Conservation (phyloP, 2,797 vertebrate genomes). For the Coluber constrictor region DNA sequence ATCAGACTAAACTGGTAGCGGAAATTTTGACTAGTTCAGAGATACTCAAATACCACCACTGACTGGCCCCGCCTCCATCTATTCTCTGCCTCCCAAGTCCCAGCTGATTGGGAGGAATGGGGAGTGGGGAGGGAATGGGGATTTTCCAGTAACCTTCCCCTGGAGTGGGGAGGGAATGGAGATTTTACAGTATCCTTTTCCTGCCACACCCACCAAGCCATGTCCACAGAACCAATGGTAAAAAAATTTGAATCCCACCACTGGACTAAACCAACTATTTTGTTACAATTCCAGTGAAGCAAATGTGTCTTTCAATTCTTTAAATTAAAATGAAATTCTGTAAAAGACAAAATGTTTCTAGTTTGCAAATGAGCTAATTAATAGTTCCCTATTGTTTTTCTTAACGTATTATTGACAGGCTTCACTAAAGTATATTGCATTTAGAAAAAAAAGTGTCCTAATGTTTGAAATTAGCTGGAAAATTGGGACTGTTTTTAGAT, state of each 20-base stretch:
- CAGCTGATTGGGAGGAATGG: too few species aligned
- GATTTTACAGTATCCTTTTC: too few species aligned
- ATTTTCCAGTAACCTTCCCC: too few species aligned
- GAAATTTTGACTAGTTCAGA: too few species aligned
- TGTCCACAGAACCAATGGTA: too few species aligned
- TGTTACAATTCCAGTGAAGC: neutral
- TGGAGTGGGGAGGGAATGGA: too few species aligned
- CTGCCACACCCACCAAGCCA: too few species aligned
- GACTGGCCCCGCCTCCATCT: too few species aligned
- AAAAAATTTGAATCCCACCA: too few species aligned
- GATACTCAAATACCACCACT: too few species aligned
- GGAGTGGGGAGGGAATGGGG: too few species aligned
- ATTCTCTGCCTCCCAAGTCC: too few species aligned
- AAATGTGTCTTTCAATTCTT: neutral
- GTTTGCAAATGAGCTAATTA: neutral
- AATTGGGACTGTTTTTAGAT: neutral
- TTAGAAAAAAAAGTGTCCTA: conserved; percentile 12
- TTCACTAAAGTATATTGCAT: conserved; percentile 13
- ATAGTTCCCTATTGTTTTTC: neutral
- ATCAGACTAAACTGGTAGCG: neutral
- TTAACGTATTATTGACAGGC: neutral
- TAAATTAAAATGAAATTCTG: neutral
- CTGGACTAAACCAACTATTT: neutral
- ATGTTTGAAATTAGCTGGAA: neutral
- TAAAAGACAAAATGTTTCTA: conserved; percentile 1